Evolutionary conservation across 1,140 invertebrate species (phyloP), one percentile per base, ranked within the genome.

Genomic region (Penaeus chinensis): DNA sequence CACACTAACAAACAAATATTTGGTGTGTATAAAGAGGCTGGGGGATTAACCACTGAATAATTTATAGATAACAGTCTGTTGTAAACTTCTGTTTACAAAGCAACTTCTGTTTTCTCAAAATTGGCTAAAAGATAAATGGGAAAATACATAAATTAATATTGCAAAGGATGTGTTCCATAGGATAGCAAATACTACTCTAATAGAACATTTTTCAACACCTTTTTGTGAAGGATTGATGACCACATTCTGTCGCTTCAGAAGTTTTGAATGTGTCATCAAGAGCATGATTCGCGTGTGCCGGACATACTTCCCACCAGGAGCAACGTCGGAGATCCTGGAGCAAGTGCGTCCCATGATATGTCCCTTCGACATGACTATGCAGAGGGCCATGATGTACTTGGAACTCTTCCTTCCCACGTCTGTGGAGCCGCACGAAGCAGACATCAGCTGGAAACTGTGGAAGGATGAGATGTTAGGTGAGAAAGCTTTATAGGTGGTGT

Each of bases 291-390:
- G 86, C 20, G 86, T 82, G 27, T 87, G 86, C 65, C 80, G 86
- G 2, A 62, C 74, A 2, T 87, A 87, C 92, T 97, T 97, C 91
- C 93, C 95, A 10, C 91, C 94, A 27, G 92, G 92, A 27, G 95
- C 97, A 2, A 98, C 97, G 0, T 94, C 95, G 92, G 97, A 99
- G 93, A 98, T 99, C 91, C 92, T 99, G 83, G 96, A 96, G 89
- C 95, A 97, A 92, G 94, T 96, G 91, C 93, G 95, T 82, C 97
- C 97, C 22, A 93, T 94, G 84, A 91, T 97, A 90, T 96, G 95
- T 92, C 94, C 96, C 84, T 93, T 96, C 92, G 95, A 95, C 91
- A 84, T 91, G 84, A 93, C 94, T 90, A 94, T 95, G 92, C 89
- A 93, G 62, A 92, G 93, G 89, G 94, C 94, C 7, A 92, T 97